Conservation (phyloP, 2,113 vertebrate genomes). For the Phaetusa simplex region DNA sequence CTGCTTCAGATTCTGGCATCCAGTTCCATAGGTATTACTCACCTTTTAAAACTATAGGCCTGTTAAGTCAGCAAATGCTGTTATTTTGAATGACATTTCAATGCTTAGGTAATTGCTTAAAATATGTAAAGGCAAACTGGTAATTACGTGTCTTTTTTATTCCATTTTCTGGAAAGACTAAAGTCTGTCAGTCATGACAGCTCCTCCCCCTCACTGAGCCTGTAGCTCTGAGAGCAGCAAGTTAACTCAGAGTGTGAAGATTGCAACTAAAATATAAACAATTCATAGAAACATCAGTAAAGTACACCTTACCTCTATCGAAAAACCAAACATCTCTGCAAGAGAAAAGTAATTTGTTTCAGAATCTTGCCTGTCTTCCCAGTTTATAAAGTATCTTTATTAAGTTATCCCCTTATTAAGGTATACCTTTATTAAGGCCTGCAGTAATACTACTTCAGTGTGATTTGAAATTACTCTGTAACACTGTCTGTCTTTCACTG, state of each 20-base stretch:
- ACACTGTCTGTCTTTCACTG: neutral
- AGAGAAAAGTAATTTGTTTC: neutral
- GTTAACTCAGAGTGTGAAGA: neutral
- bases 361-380: neutral
- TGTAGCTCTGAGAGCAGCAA: neutral
- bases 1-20: neutral
- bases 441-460: neutral
- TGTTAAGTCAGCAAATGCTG: neutral
- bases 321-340: neutral
- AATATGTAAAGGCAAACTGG: neutral
- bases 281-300: neutral
- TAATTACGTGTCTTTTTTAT: neutral
- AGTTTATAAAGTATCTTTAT: neutral
- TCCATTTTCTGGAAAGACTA: neutral
- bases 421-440: neutral
- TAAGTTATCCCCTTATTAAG: neutral
- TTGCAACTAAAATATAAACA: neutral
- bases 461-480: neutral
- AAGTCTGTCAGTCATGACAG: neutral
- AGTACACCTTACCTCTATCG: neutral
- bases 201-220: neutral
- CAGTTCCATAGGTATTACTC: neutral
- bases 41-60: neutral
- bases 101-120: neutral
- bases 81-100: conserved; percentile 1